Evolutionary conservation across 2,113 vertebrate genomes (phyloP), one percentile per base, ranked within the genome.

Genomic region (Planiliza haematocheilus): DNA sequence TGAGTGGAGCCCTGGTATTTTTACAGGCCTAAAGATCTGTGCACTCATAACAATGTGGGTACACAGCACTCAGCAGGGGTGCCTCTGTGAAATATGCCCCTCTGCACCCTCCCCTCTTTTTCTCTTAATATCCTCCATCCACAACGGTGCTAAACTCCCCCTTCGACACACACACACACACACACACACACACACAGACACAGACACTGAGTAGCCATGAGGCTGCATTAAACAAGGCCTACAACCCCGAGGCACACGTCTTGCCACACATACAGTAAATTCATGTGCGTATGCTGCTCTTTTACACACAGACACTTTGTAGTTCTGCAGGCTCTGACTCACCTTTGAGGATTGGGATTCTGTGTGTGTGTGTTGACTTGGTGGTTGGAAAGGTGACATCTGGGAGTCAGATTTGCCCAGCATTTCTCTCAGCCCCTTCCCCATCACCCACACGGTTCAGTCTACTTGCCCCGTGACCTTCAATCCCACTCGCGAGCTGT

Each of bases 371-470:
- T 61, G 41, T 71, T 70, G 53, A 60, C 20, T 57, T 30, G 49
- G 37, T 41, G 66, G 58, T 45, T 79, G 72, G 90, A 88, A 86
- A 93, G 94, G 94, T 95, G 92, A 95, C 96, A 97, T 96, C 95
- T 96, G 95, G 95, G 94, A 93, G 94, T 97, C 94, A 95, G 94
- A 95, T 96, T 95, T 94, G 92, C 93, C 91, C 94, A 92, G 89
- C 93, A 86, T 92, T 34, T 38, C 34, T 90, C 92, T 90, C 77
- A n/a, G n/a, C 81, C 78, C 82, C 91, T 67, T 92, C 92, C 92
- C 90, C 91, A 91, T 92, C 94, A 93, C 94, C 92, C 92, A 92
- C 94, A 90, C 37, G 39, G 50, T 8, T 74, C 94, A 94, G 91
- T 93, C 91, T 95, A 94, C 94, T 94, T 95, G 94, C 94, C 92